Evolutionary conservation across 2,113 vertebrate genomes (phyloP).

Genomic region (Periophthalmodon schlosseri): DNA sequence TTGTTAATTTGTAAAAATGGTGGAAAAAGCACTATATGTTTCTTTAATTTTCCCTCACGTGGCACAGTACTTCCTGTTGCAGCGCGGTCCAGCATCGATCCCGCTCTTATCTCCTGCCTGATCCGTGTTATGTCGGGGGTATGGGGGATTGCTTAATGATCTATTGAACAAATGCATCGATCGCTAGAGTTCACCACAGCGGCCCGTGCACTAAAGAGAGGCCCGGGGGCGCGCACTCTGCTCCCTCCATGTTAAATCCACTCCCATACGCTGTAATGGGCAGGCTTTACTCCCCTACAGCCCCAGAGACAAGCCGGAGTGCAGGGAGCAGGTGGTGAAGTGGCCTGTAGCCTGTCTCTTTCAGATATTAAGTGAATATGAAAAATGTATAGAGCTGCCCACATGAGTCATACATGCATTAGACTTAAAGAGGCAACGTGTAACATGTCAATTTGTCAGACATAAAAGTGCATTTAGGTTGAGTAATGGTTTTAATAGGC

Average conservation of each 20-base stretch:
- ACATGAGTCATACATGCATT: background rate
- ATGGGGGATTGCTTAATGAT: constrained; percentile 78
- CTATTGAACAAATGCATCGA: constrained; percentile 71
- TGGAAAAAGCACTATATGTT: background rate
- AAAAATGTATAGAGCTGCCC: constrained; percentile 3
- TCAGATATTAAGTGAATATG: constrained; percentile 30
- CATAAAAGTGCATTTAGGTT: background rate
- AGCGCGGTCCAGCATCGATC: constrained; percentile 57
- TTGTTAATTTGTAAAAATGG: too few relatives aligned
- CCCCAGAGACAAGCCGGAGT: constrained; percentile 57
- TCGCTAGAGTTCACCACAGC: constrained; percentile 68
- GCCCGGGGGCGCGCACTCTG: constrained; percentile 45
- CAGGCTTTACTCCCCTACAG: constrained; percentile 32
- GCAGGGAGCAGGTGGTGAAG: constrained; percentile 65
- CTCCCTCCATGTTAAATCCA: constrained; percentile 21
- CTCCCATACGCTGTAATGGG: constrained; percentile 19
- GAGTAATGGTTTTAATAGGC: background rate
- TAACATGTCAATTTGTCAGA: background rate
- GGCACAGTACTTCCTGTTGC: background rate
- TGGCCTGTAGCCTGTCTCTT: constrained; percentile 44
- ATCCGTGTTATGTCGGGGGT: constrained; percentile 74
- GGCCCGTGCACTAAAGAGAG: constrained; percentile 58
- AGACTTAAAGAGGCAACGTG: background rate
- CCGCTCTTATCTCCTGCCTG: constrained; percentile 72
- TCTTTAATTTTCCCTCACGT: background rate